Evolutionary conservation across 2,888 invertebrate genomes (phyloP).

Genomic region (Scelioninae gen. 2): DNA sequence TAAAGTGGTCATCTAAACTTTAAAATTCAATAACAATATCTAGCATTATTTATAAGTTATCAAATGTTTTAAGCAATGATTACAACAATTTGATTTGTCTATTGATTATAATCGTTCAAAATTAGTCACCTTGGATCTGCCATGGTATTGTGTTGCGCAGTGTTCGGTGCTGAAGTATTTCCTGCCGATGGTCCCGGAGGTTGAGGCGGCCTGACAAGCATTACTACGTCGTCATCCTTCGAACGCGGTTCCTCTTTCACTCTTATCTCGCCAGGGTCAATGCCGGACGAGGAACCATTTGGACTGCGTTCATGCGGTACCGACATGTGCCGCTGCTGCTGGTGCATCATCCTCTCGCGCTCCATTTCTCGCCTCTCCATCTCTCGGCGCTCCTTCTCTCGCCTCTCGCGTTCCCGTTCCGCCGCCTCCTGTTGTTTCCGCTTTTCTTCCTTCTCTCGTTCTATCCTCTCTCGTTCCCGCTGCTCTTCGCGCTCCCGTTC

Average conservation of each 20-base stretch:
- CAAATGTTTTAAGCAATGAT: neutral
- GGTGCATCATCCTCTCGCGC: conserved; percentile 77
- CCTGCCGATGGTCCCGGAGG: conserved; percentile 65
- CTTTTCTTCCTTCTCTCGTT: conserved; percentile 75
- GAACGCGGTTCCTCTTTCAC: conserved; percentile 81
- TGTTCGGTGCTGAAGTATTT: conserved; percentile 63
- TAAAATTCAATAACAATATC: no score
- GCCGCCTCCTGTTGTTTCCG: conserved; percentile 72
- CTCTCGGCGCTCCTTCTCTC: conserved; percentile 77
- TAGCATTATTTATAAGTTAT: no score
- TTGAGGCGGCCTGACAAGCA: conserved; percentile 73
- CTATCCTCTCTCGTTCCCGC: conserved; percentile 75
- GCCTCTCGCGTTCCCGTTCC: conserved; percentile 74
- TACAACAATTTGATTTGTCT: no score
- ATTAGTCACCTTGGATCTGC: conserved; percentile 76
- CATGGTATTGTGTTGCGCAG: conserved; percentile 75
- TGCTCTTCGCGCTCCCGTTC: conserved; percentile 75
- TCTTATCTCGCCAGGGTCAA: conserved; percentile 76
- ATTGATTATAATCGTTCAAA: no score
- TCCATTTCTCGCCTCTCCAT: conserved; percentile 79
- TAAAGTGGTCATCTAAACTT: no score
- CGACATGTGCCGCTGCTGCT: conserved; percentile 68
- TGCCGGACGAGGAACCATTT: conserved; percentile 76
- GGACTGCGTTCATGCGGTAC: conserved; percentile 83
- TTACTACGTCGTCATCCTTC: conserved; percentile 77